phyloP scores from a whole-genome alignment of 2,113 vertebrate species.

The Coptodon bakossiorum region DNA sequence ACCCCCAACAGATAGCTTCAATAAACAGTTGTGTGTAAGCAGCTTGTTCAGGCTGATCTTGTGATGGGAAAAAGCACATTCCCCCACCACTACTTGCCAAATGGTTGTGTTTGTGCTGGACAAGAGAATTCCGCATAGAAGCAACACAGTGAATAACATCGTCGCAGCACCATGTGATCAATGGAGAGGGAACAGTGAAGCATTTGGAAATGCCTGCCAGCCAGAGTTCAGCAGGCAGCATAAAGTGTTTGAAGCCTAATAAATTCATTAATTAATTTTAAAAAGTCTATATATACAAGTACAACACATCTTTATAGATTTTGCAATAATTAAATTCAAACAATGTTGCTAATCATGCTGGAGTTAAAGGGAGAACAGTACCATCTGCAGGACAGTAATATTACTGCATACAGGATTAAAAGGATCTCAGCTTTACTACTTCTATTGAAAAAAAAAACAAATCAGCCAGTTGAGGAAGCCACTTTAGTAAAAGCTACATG shows the following conservation, averaged over 20 bases:
- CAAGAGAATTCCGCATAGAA: slow-evolving; percentile 5
- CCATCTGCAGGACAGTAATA: slow-evolving; percentile 27
- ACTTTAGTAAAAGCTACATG: neutral
- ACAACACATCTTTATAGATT: neutral
- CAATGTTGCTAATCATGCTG: neutral
- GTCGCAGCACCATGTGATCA: slow-evolving; percentile 38
- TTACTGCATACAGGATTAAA: neutral
- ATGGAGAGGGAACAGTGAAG: neutral
- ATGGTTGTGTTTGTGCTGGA: neutral
- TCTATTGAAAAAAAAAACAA: neutral
- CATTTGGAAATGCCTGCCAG: neutral
- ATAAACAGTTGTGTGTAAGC: slow-evolving; percentile 26
- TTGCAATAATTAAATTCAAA: neutral
- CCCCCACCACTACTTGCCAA: slow-evolving; percentile 16
- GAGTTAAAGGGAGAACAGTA: neutral
- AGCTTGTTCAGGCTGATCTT: slow-evolving; percentile 33
- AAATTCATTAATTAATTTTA: neutral
- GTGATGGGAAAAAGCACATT: slow-evolving; percentile 44
- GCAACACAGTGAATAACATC: slow-evolving; percentile 30
- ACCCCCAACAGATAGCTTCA: neutral
- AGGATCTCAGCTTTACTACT: neutral
- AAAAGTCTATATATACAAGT: neutral
- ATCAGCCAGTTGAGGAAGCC: neutral
- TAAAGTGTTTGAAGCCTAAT: neutral
- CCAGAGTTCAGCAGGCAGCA: neutral